Evolutionary conservation across 1,140 invertebrate genomes (phyloP).

Genomic region (Ceratosolen fusciceps): DNA sequence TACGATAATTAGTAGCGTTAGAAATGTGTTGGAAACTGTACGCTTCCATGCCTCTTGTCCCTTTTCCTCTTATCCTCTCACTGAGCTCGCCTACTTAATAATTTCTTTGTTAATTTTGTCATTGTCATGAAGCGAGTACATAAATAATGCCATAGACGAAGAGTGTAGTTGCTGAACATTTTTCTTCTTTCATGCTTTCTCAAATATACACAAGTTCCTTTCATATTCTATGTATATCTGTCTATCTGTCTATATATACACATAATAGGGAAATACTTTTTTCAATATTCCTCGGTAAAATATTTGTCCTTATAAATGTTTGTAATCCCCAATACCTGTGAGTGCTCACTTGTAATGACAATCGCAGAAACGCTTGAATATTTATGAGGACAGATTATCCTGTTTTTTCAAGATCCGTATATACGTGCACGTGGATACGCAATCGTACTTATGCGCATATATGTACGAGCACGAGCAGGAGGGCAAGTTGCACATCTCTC

Average conservation of each 20-base stretch:
- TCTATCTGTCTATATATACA: background rate
- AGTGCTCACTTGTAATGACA: background rate
- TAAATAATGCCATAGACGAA: background rate
- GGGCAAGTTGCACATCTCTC: constrained; percentile 16
- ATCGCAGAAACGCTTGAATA: background rate
- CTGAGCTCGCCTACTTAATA: background rate
- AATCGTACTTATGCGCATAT: background rate
- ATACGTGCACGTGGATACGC: background rate
- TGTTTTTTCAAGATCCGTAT: background rate
- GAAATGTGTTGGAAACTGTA: background rate
- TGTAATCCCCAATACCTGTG: background rate
- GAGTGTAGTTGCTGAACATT: background rate
- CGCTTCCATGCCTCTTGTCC: background rate
- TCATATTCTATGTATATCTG: no score
- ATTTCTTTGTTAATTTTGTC: background rate
- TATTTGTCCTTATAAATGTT: background rate
- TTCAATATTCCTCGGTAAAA: background rate
- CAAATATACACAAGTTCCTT: background rate
- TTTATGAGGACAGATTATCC: background rate
- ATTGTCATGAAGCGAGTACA: background rate
- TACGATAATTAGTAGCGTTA: constrained; percentile 5
- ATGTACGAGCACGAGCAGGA: background rate
- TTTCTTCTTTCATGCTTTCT: background rate
- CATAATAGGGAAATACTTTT: background rate
- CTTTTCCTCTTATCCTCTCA: background rate